Percentiles rank a stretch among this genome's conserved stretches.
Evolutionary conservation across 2,888 invertebrate genomes (phyloP).

Genomic region (Anarsia innoxiella): DNA sequence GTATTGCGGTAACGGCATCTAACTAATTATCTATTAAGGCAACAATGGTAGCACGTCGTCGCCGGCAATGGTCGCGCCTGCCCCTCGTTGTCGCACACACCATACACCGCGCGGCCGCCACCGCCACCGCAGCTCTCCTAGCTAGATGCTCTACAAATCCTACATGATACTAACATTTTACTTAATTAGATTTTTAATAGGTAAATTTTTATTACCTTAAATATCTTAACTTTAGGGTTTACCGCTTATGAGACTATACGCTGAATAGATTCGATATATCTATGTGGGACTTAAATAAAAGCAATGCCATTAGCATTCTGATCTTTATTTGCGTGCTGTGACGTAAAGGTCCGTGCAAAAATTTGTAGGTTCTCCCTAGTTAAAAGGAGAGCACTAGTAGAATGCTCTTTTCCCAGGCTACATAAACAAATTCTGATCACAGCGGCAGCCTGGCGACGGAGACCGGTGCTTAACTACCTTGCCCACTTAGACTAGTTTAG

Average conservation of each 20-base stretch:
- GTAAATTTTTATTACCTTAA: too few species aligned
- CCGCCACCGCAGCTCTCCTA: background rate
- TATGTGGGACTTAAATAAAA: too few species aligned
- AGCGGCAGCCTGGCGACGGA: constrained; percentile 34
- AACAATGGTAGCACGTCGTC: constrained; percentile 66
- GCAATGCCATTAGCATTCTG: too few species aligned
- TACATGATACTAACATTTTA: too few species aligned
- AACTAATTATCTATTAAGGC: constrained; percentile 70
- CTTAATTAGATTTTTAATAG: too few species aligned
- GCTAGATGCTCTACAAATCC: too few species aligned
- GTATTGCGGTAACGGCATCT: constrained; percentile 64
- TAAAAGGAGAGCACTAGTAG: constrained; percentile 58
- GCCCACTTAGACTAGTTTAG: constrained; percentile 26
- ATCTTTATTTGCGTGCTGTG: constrained; percentile 60
- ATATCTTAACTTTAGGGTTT: too few species aligned
- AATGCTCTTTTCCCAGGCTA: constrained; percentile 59
- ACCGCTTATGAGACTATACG: too few species aligned
- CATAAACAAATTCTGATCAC: constrained; percentile 69
- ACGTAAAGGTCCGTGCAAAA: constrained; percentile 62
- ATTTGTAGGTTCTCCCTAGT: constrained; percentile 63
- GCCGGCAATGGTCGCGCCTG: constrained; percentile 34
- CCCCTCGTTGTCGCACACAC: constrained; percentile 10
- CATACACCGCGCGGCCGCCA: constrained; percentile 14
- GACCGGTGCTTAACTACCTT: constrained; percentile 19
- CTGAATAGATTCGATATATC: too few species aligned